Evolutionary conservation across 2,888 invertebrate species (phyloP).

Genomic region (Lepetodrilus schrolli): DNA sequence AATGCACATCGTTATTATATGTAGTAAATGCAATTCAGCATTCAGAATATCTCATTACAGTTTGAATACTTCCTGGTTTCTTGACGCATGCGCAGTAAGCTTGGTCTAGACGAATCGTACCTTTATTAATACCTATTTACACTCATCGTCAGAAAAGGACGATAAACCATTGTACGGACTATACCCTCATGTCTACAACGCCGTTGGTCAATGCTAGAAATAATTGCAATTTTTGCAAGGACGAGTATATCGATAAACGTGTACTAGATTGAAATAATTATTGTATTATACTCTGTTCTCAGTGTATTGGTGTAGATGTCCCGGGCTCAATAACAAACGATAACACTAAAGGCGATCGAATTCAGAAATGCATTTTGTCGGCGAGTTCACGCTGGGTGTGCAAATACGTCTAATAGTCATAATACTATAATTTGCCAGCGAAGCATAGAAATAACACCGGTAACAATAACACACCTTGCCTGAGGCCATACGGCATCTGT

Average conservation of each 20-base stretch:
- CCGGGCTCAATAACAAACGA: conserved; percentile 9
- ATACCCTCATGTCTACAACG: no score
- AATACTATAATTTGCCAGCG: conserved; percentile 9
- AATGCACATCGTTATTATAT: no score
- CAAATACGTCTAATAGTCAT: conserved; percentile 8
- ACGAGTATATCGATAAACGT: background rate
- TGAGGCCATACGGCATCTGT: conserved; percentile 5
- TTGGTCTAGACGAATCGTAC: no score
- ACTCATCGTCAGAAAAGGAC: no score
- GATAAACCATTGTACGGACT: no score
- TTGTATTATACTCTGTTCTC: background rate
- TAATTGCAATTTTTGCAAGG: background rate
- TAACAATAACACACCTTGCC: conserved; percentile 18
- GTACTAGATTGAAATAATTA: conserved; percentile 7
- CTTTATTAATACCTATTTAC: no score
- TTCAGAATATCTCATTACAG: no score
- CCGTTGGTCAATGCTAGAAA: no score
- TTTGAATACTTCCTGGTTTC: no score
- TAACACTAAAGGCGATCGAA: conserved; percentile 21
- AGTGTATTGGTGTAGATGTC: conserved; percentile 11
- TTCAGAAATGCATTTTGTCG: background rate
- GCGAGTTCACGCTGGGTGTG: background rate
- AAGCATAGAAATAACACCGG: conserved; percentile 8
- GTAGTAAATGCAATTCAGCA: no score
- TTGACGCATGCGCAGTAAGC: no score